Percentiles rank a stretch among this genome's conserved stretches.
Conservation (phyloP, 2,888 invertebrate genomes). For the Euclidia mi region DNA sequence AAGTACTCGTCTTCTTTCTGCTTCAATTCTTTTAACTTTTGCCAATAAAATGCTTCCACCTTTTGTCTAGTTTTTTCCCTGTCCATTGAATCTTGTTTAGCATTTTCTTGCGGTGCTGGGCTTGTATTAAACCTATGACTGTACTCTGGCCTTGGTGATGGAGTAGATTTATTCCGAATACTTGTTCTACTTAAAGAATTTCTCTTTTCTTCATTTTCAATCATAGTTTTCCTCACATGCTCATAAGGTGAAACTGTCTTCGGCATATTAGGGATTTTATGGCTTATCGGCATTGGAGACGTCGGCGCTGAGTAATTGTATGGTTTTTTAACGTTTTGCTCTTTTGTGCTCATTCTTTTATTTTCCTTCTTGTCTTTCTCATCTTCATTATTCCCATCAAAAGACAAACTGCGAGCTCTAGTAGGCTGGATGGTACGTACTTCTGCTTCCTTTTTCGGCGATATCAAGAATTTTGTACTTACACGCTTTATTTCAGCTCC, state of each 20-base stretch:
- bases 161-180: slow-evolving; percentile 62
- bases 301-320: slow-evolving; percentile 87
- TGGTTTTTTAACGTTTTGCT: slow-evolving; percentile 62
- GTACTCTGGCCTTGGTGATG: slow-evolving; percentile 61
- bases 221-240: slow-evolving; percentile 79
- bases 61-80: slow-evolving; percentile 90
- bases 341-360: slow-evolving; percentile 28
- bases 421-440: slow-evolving; percentile 83
- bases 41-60: slow-evolving; percentile 93
- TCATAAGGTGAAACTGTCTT: slow-evolving; percentile 83
- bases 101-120: slow-evolving; percentile 45
- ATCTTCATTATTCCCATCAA: slow-evolving; percentile 64
- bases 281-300: slow-evolving; percentile 76
- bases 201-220: slow-evolving; percentile 80
- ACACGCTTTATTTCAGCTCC: slow-evolving; percentile 87
- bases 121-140: slow-evolving; percentile 49
- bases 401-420: slow-evolving; percentile 81
- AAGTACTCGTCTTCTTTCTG: slow-evolving; percentile 90
- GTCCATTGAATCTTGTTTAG: slow-evolving; percentile 63
- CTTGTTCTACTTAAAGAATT: slow-evolving; percentile 72
- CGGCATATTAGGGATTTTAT: slow-evolving; percentile 83
- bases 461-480: slow-evolving; percentile 83
- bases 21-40: slow-evolving; percentile 91
- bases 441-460: slow-evolving; percentile 86
- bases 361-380: slow-evolving; percentile 25